Conservation (phyloP, 2,888 invertebrate genomes). For the Marasmarcha lunaedactyla region DNA sequence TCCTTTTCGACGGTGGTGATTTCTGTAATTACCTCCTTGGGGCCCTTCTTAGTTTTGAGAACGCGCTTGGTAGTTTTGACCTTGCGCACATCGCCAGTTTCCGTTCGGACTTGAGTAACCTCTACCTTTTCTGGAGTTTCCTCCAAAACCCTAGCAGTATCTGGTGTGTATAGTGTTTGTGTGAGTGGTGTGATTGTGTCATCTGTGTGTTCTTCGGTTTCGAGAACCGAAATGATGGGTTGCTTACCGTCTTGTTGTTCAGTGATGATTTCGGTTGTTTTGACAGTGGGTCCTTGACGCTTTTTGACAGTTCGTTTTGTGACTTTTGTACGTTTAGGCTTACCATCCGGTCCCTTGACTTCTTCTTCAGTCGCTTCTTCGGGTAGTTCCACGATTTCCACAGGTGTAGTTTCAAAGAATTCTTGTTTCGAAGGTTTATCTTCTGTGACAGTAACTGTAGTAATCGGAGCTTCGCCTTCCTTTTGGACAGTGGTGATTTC, state of each 20-base stretch:
- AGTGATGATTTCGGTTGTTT: conserved; percentile 28
- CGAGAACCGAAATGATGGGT: conserved; percentile 17
- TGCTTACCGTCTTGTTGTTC: conserved; percentile 28
- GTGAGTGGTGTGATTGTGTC: conserved; percentile 14
- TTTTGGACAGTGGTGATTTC: conserved; percentile 24
- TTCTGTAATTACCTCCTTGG: conserved; percentile 34
- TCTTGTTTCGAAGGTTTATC: conserved; percentile 7
- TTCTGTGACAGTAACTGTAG: conserved; percentile 19
- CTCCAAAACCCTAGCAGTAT: conserved; percentile 23
- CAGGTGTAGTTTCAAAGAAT: neutral
- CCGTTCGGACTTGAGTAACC: conserved; percentile 13
- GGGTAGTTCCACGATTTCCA: conserved; percentile 25
- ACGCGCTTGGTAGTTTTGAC: conserved; percentile 16
- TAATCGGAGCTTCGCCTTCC: conserved; percentile 14
- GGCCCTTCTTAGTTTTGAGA: conserved; percentile 36
- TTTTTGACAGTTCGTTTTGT: conserved; percentile 25
- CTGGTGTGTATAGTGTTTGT: conserved; percentile 11
- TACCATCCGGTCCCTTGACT: conserved; percentile 12
- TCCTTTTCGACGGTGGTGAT: conserved; percentile 41
- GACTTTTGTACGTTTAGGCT: conserved; percentile 16
- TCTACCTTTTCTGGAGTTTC: conserved; percentile 22
- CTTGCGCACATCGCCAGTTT: conserved; percentile 13
- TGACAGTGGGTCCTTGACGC: conserved; percentile 29
- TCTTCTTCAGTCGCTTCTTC: conserved; percentile 28
- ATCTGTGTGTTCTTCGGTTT: conserved; percentile 16